These are phyloP conservation scores for Harmothoe impar DNA, from an alignment of 2,888 invertebrate species.

Conservation along the genomic window DNA sequence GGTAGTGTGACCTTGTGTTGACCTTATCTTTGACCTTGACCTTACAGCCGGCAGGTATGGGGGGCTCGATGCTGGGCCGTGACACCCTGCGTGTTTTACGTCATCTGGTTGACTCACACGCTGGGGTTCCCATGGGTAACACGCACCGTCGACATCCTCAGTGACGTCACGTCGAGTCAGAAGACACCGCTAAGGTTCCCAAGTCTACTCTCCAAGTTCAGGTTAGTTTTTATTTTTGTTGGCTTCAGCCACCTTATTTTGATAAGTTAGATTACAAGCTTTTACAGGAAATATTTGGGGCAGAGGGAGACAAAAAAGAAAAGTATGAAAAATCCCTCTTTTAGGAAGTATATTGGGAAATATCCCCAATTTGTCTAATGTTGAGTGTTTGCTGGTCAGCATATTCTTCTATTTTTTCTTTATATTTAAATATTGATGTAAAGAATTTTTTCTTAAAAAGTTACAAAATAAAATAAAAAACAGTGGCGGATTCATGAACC, in stretches of 20 bases:
- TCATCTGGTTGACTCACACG: slow-evolving; percentile 75
- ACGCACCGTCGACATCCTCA: slow-evolving; percentile 69
- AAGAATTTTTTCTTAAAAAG: too few relatives aligned
- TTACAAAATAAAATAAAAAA: too few relatives aligned
- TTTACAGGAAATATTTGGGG: not conserved
- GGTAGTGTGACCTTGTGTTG: not conserved
- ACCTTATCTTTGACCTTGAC: not conserved
- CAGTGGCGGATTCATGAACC: too few relatives aligned
- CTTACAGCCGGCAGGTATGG: slow-evolving; percentile 74
- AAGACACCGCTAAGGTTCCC: slow-evolving; percentile 77
- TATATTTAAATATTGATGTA: too few relatives aligned
- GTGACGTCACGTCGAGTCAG: slow-evolving; percentile 76
- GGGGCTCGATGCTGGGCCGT: slow-evolving; percentile 77
- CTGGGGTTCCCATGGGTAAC: slow-evolving; percentile 68
- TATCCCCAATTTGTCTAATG: too few relatives aligned
- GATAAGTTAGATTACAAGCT: not conserved
- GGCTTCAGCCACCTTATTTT: too few relatives aligned
- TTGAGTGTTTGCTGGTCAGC: too few relatives aligned
- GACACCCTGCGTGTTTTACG: slow-evolving; percentile 74
- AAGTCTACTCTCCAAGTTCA: slow-evolving; percentile 78
- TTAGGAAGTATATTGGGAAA: too few relatives aligned
- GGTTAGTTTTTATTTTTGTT: slow-evolving; percentile 69
- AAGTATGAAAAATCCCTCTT: too few relatives aligned
- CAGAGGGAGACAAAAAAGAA: too few relatives aligned
- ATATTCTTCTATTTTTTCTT: too few relatives aligned